Conservation (phyloP, 2,797 vertebrate genomes). For the Trachurus trachurus region DNA sequence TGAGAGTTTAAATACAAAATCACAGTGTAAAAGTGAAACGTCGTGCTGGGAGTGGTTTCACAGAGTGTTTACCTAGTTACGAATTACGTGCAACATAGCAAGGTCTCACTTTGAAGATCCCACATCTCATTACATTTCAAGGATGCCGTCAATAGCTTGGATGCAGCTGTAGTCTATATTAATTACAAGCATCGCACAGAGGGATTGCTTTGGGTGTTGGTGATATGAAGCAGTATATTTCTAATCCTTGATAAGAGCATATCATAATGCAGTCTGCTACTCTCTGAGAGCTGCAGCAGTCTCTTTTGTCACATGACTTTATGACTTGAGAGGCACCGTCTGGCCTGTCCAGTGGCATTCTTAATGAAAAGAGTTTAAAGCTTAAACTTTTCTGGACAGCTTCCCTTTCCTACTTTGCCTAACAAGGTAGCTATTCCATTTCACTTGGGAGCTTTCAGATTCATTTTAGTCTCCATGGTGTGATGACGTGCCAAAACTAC, state of each 20-base stretch:
- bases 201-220: constrained; percentile 2
- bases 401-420: constrained; percentile 76
- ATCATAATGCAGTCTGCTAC: constrained; percentile 19
- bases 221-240: constrained; percentile 1
- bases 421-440: constrained; percentile 79
- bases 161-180: constrained; percentile 1
- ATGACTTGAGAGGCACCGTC: constrained; percentile 8
- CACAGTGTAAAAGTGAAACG: constrained; percentile 23
- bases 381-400: constrained; percentile 74
- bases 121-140: constrained; percentile 38
- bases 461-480: constrained; percentile 74
- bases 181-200: constrained; percentile 6
- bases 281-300: not conserved
- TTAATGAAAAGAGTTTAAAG: constrained; percentile 70
- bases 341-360: constrained; percentile 40
- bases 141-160: constrained; percentile 26
- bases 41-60: constrained; percentile 25
- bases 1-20: constrained; percentile 40
- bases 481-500: constrained; percentile 83
- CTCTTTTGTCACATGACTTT: constrained; percentile 37
- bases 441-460: constrained; percentile 81
- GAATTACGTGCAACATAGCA: constrained; percentile 17
- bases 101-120: constrained; percentile 21
- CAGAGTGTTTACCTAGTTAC: constrained; percentile 29
- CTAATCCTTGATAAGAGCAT: not conserved